Percentiles rank a stretch among this genome's conserved stretches.
Conservation (phyloP, 2,888 invertebrate species). For the Oscheius sp. region DNA sequence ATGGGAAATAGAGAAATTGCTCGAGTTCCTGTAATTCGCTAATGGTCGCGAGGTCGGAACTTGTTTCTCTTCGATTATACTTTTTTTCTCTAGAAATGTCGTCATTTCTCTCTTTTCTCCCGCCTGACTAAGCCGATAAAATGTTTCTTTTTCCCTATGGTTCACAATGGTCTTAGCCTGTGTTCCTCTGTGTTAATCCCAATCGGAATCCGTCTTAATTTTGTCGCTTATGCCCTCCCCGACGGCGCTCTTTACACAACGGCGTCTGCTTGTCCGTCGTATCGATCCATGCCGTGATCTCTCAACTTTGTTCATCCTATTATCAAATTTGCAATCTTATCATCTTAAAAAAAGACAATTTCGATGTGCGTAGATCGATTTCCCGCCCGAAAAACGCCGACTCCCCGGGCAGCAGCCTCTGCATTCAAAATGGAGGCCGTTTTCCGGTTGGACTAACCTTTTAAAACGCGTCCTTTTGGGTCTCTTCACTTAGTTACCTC, state of each 20-base stretch:
- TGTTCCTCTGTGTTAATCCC: neutral
- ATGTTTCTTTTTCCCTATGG: neutral
- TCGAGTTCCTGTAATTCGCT: too few species aligned
- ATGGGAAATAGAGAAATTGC: too few species aligned
- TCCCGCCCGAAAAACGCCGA: neutral
- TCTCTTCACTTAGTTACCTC: neutral
- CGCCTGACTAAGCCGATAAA: neutral
- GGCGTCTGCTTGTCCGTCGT: conserved; percentile 22
- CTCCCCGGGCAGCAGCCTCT: conserved; percentile 1
- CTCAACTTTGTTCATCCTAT: conserved; percentile 9
- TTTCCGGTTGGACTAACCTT: conserved; percentile 16
- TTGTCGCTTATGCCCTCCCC: conserved; percentile 18
- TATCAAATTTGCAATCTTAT: neutral
- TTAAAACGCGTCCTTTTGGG: neutral
- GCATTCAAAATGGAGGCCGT: conserved; percentile 27
- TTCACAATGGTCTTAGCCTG: neutral
- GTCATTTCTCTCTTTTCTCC: too few species aligned
- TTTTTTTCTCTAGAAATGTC: neutral
- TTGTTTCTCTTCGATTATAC: conserved; percentile 1
- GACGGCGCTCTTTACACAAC: conserved; percentile 35
- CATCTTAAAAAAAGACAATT: neutral
- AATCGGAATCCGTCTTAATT: neutral
- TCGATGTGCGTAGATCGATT: conserved; percentile 2
- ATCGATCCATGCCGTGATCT: conserved; percentile 32
- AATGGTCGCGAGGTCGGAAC: neutral